Percentiles rank a stretch among this genome's conserved stretches.
These are phyloP conservation scores for Julus scandinavius DNA, from an alignment of 2,888 invertebrate genomes.

Conservation along the genomic window DNA sequence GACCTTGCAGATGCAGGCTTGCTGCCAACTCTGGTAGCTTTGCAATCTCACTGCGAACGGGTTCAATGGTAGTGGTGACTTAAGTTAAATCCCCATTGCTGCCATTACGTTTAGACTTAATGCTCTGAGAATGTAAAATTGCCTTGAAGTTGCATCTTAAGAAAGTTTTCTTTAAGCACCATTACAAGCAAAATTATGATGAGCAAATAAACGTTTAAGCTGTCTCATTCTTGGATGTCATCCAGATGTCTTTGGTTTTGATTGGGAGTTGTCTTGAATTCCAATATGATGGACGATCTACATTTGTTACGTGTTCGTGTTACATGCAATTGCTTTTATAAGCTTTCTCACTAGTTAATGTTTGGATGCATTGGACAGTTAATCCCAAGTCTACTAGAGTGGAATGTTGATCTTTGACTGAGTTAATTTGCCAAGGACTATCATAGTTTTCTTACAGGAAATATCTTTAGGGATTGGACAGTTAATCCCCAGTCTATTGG, in stretches of 20 bases:
- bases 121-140: neutral
- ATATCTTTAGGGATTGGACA: no score
- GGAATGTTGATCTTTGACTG: no score
- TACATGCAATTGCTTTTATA: neutral
- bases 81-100: neutral
- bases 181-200: neutral
- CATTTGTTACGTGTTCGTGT: neutral
- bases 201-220: conserved; percentile 1
- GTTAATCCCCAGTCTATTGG: no score
- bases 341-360: neutral
- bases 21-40: neutral
- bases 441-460: no score
- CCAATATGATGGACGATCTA: neutral
- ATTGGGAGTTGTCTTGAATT: neutral
- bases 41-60: neutral
- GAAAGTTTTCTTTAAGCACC: neutral
- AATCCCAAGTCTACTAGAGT: no score
- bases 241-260: neutral
- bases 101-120: conserved; percentile 17
- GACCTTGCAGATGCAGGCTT: neutral
- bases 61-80: neutral
- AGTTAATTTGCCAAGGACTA: no score
- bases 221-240: neutral
- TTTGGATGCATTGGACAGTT: no score
- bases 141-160: neutral